These are phyloP conservation scores for Drosophila quasianomalipes DNA, from an alignment of 2,888 invertebrate species.

Conservation along the genomic window DNA sequence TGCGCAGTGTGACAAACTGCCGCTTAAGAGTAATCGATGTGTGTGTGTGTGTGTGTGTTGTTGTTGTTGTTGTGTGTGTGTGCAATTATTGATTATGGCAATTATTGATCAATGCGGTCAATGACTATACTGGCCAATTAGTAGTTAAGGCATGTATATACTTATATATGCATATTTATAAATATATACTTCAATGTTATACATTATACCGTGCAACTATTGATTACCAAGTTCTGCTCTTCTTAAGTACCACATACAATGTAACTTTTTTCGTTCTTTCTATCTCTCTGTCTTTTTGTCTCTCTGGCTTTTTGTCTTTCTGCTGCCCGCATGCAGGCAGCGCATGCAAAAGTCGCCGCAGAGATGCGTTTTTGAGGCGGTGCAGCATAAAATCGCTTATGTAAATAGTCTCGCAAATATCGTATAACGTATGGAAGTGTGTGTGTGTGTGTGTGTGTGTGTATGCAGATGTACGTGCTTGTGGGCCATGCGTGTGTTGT, in stretches of 20 bases:
- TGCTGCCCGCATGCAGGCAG: slow-evolving; percentile 34
- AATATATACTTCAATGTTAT: neutral
- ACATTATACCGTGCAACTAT: slow-evolving; percentile 11
- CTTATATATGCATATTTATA: neutral
- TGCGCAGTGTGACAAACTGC: slow-evolving; percentile 10
- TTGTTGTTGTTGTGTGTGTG: slow-evolving; percentile 11
- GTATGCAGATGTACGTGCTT: slow-evolving; percentile 9
- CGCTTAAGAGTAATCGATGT: slow-evolving; percentile 31
- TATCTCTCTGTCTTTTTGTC: neutral
- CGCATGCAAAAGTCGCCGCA: slow-evolving; percentile 38
- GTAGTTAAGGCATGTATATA: slow-evolving; percentile 25
- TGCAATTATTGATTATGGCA: slow-evolving; percentile 46
- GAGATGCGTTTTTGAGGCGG: slow-evolving; percentile 45
- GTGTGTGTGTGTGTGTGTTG: slow-evolving; percentile 2
- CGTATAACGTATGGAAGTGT: slow-evolving; percentile 2
- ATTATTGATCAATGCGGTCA: slow-evolving; percentile 50
- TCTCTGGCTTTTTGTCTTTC: neutral
- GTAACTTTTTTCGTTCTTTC: neutral
- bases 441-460: slow-evolving; percentile 13
- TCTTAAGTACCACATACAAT: slow-evolving; percentile 10
- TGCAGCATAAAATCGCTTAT: slow-evolving; percentile 75
- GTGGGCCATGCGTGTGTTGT: slow-evolving; percentile 25
- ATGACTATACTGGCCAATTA: slow-evolving; percentile 45
- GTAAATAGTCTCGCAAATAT: slow-evolving; percentile 57
- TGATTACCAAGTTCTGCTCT: slow-evolving; percentile 11